phyloP scores from a whole-genome alignment of 1,140 invertebrate genomes.

The Drosophila littoralis region DNA sequence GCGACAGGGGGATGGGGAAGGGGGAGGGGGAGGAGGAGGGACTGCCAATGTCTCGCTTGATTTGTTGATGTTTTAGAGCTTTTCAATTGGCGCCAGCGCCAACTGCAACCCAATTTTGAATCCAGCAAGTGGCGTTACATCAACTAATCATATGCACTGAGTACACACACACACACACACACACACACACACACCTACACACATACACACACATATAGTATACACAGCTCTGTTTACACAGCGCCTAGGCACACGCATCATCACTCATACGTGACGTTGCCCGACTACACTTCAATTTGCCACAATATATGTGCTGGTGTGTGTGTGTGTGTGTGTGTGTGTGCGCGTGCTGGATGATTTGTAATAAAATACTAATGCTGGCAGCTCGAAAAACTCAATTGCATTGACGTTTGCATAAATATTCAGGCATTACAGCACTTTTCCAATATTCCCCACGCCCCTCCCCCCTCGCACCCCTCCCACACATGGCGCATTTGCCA shows the following conservation, averaged over 20 bases:
- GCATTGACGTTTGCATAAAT: constrained; percentile 81
- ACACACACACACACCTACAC: background rate
- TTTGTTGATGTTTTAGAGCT: constrained; percentile 47
- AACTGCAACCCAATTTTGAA: constrained; percentile 71
- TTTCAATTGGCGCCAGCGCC: constrained; percentile 64
- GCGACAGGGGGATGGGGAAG: background rate
- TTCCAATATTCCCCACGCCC: constrained; percentile 49
- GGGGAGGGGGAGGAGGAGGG: background rate
- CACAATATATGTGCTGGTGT: constrained; percentile 2
- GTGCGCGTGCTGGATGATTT: constrained; percentile 17
- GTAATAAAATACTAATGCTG: constrained; percentile 72
- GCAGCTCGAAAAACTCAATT: constrained; percentile 58
- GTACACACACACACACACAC: constrained; percentile 33
- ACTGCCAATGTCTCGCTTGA: constrained; percentile 40
- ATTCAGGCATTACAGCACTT: constrained; percentile 48
- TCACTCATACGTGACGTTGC: constrained; percentile 80
- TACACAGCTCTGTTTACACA: constrained; percentile 31
- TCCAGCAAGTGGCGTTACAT: constrained; percentile 66
- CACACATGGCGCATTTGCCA: constrained; percentile 28
- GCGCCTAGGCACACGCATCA: constrained; percentile 64
- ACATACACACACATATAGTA: constrained; percentile 1
- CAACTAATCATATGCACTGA: constrained; percentile 70
- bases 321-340: background rate
- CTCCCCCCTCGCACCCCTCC: background rate
- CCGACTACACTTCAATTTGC: constrained; percentile 70